A percentile compares a stretch with the other conserved stretches of the same genome.
Evolutionary conservation across 2,888 invertebrate species (phyloP).

Genomic region (Isotomurus palustris): DNA sequence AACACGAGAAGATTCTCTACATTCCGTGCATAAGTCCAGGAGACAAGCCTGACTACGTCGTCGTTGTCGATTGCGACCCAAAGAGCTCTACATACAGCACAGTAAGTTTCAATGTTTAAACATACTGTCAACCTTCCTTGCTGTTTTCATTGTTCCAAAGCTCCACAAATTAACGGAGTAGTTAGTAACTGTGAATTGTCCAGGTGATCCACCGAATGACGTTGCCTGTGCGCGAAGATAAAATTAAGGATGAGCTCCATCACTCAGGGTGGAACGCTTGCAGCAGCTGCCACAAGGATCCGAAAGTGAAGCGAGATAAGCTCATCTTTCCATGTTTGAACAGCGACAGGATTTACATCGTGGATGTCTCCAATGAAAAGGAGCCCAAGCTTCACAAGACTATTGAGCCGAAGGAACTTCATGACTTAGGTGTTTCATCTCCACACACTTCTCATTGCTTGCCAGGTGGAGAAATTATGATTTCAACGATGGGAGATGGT

Average conservation of each 20-base stretch:
- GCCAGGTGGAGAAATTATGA: slow-evolving; percentile 87
- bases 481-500: slow-evolving; percentile 86
- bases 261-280: slow-evolving; percentile 97
- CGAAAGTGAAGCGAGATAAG: slow-evolving; percentile 59
- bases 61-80: slow-evolving; percentile 89
- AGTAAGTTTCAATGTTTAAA: slow-evolving; percentile 58
- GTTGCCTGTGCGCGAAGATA: slow-evolving; percentile 60
- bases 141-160: not conserved
- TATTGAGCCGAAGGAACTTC: slow-evolving; percentile 74
- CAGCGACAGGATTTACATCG: slow-evolving; percentile 75
- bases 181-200: not conserved
- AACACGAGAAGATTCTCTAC: slow-evolving; percentile 77
- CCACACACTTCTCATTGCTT: slow-evolving; percentile 94
- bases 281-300: slow-evolving; percentile 70
- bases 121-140: not conserved
- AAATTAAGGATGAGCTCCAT: slow-evolving; percentile 83
- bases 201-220: slow-evolving; percentile 82
- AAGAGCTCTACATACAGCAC: slow-evolving; percentile 75
- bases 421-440: slow-evolving; percentile 62
- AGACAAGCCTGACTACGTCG: slow-evolving; percentile 76
- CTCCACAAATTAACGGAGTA: not conserved
- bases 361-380: slow-evolving; percentile 70
- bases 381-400: slow-evolving; percentile 72
- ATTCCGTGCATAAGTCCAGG: slow-evolving; percentile 78
- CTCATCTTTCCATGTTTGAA: slow-evolving; percentile 76